A percentile compares a stretch with the other conserved stretches of the same genome.
Conservation (phyloP, 2,113 vertebrate species). For the Odobenus rosmarus region DNA sequence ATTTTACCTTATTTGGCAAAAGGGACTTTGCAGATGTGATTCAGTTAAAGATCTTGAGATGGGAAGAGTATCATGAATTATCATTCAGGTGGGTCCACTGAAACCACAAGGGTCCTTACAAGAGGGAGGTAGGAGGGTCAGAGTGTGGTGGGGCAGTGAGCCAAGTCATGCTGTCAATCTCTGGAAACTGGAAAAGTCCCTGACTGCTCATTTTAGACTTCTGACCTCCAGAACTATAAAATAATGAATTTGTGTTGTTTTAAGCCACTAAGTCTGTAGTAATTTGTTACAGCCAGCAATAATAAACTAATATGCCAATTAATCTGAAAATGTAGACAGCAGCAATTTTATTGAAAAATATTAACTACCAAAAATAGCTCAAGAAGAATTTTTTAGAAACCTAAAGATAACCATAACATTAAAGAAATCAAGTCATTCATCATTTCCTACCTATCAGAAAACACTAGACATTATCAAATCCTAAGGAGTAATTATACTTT, state of each 20-base stretch:
- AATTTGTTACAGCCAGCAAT: background rate
- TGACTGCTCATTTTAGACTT: background rate
- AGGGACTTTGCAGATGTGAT: background rate
- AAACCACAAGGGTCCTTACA: background rate
- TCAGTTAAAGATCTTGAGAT: background rate
- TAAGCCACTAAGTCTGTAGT: background rate
- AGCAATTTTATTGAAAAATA: constrained; percentile 10
- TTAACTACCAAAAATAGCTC: constrained; percentile 4
- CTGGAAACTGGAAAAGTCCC: background rate
- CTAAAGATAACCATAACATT: background rate
- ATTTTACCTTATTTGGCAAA: background rate
- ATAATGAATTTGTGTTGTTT: background rate
- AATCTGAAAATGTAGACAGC: background rate
- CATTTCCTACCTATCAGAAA: background rate
- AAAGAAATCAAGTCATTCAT: background rate
- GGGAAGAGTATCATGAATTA: background rate
- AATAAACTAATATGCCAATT: background rate
- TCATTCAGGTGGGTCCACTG: background rate
- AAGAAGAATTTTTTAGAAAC: background rate
- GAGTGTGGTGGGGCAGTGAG: background rate
- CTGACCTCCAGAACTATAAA: background rate
- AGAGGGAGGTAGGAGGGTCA: background rate
- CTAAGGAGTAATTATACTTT: background rate
- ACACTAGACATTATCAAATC: background rate
- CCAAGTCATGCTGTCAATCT: background rate